These are phyloP conservation scores for Urophycis tenuis DNA, from an alignment of 2,797 vertebrate genomes.

Conservation along the genomic window DNA sequence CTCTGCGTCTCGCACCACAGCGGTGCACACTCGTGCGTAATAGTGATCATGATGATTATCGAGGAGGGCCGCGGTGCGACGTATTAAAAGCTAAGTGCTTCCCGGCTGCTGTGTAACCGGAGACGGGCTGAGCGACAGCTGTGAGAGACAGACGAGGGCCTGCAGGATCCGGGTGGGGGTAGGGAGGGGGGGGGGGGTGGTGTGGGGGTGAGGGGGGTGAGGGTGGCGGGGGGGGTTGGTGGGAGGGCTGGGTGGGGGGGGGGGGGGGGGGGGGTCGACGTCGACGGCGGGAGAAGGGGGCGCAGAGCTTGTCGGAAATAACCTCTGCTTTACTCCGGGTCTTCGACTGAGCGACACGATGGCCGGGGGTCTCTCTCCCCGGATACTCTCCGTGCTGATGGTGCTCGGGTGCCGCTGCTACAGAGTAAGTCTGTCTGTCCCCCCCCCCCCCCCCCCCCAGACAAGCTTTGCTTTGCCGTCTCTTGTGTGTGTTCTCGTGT, in stretches of 20 bases:
- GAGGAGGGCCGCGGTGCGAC: conserved; percentile 39
- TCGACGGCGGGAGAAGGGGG: background rate
- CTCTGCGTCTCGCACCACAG: background rate
- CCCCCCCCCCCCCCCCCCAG: too few relatives aligned
- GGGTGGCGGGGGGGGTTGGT: conserved; percentile 7
- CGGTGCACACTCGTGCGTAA: conserved; percentile 11
- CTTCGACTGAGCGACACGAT: conserved; percentile 40
- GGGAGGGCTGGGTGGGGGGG: conserved; percentile 14
- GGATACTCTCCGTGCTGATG: conserved; percentile 46
- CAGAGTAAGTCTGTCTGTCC: conserved; percentile 65
- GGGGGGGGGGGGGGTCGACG: conserved; percentile 18
- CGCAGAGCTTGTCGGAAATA: conserved; percentile 44
- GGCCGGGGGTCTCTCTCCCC: conserved; percentile 45
- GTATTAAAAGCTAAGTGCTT: conserved; percentile 47
- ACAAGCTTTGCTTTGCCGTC: background rate
- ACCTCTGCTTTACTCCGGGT: conserved; percentile 54
- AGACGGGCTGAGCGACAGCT: conserved; percentile 63
- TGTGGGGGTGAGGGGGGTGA: conserved; percentile 13
- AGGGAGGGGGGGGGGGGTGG: conserved; percentile 9
- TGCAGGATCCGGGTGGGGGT: conserved; percentile 13
- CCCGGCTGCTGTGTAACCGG: conserved; percentile 61
- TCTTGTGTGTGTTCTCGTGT: background rate
- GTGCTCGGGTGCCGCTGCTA: conserved; percentile 37
- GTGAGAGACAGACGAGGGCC: conserved; percentile 44
- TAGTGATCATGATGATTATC: conserved; percentile 46